Conservation (phyloP, 2,113 vertebrate genomes). For the Rhinolophus sinicus region DNA sequence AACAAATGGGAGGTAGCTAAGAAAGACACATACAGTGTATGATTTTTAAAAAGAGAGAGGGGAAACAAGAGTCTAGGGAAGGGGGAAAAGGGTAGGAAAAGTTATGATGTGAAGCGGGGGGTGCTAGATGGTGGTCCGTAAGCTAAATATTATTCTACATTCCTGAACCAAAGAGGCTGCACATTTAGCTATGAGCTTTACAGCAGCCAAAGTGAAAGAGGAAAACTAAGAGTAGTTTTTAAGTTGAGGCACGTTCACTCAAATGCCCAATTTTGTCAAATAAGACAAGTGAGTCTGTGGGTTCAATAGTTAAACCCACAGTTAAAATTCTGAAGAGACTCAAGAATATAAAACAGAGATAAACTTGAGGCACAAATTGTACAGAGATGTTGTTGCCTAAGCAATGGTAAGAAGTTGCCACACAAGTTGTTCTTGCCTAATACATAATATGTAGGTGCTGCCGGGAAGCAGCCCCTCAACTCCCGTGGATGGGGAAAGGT, state of each 20-base stretch:
- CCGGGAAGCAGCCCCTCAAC: background rate
- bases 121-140: background rate
- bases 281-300: background rate
- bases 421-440: slow-evolving; percentile 5
- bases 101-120: background rate
- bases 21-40: background rate
- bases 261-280: slow-evolving; percentile 59
- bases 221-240: slow-evolving; percentile 55
- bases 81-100: background rate
- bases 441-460: background rate
- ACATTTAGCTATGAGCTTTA: background rate
- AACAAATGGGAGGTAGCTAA: slow-evolving; percentile 55
- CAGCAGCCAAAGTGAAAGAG: slow-evolving; percentile 17
- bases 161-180: background rate
- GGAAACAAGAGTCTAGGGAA: background rate
- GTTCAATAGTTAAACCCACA: background rate
- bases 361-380: background rate
- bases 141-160: background rate
- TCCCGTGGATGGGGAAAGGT: background rate
- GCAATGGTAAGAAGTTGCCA: slow-evolving; percentile 16
- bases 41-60: background rate
- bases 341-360: slow-evolving; percentile 52
- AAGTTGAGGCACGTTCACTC: slow-evolving; percentile 23
- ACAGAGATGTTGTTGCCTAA: background rate
- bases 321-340: slow-evolving; percentile 57